Evolutionary conservation across 2,113 vertebrate species (phyloP).

Genomic region (Salvator merianae): DNA sequence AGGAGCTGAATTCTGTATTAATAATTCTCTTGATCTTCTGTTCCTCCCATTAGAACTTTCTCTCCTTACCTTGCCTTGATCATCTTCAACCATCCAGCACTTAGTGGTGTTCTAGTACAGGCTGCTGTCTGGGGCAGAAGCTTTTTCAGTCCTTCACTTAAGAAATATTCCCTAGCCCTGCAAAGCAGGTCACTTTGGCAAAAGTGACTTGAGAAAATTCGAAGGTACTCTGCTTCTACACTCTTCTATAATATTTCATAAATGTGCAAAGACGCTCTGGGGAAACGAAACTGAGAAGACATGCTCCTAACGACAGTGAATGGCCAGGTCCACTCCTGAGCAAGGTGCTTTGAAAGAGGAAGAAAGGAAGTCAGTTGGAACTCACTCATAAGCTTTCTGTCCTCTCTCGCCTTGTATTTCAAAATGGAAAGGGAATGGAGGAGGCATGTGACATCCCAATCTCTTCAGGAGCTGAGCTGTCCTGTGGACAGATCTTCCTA

Average conservation of each 20-base stretch:
- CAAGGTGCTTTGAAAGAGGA: no score
- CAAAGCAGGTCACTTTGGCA: background rate
- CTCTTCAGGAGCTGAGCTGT: no score
- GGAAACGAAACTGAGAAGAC: background rate
- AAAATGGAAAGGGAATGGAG: no score
- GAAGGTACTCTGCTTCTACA: background rate
- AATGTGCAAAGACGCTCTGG: background rate
- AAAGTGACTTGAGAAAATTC: background rate
- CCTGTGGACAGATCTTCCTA: no score
- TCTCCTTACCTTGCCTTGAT: slow-evolving; percentile 62
- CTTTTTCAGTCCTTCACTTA: slow-evolving; percentile 15
- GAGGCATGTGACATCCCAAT: no score
- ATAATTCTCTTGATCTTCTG: slow-evolving; percentile 54
- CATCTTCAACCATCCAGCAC: slow-evolving; percentile 24
- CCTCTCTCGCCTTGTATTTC: no score
- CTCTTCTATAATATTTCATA: background rate
- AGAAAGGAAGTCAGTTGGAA: no score
- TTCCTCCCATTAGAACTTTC: slow-evolving; percentile 57
- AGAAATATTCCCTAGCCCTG: background rate
- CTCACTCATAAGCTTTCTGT: no score
- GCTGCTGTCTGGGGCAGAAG: background rate
- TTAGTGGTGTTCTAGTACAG: slow-evolving; percentile 38
- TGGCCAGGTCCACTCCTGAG: no score
- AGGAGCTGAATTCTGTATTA: slow-evolving; percentile 63
- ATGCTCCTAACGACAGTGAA: no score